Conservation (phyloP, 2,888 invertebrate genomes). For the Timandra comae region DNA sequence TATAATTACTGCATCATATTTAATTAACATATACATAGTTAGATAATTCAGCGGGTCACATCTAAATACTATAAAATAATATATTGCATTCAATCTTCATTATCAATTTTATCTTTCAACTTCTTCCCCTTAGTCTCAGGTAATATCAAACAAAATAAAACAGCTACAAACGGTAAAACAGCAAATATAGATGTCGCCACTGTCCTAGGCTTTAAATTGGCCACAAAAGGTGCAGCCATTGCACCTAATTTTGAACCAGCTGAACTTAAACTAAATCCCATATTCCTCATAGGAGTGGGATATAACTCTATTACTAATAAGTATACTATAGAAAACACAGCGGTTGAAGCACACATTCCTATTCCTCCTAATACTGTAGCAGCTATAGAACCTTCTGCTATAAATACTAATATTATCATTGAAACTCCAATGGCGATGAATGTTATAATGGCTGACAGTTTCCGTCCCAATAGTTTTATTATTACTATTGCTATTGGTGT, state of each 20-base stretch:
- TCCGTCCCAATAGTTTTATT: conserved; percentile 36
- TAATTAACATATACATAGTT: no score
- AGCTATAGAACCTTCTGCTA: conserved; percentile 28
- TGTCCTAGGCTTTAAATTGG: conserved; percentile 38
- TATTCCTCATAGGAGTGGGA: conserved; percentile 48
- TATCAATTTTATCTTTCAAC: conserved; percentile 39
- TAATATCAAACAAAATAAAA: conserved; percentile 32
- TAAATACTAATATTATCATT: conserved; percentile 33
- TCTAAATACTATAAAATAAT: not conserved
- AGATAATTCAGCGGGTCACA: no score
- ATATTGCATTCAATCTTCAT: conserved; percentile 8
- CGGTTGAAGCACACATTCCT: conserved; percentile 25
- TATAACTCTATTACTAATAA: conserved; percentile 44
- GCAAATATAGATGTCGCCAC: conserved; percentile 41
- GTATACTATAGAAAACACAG: conserved; percentile 31
- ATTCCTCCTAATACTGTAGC: conserved; percentile 29
- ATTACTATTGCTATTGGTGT: conserved; percentile 27
- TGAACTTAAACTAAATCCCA: conserved; percentile 39
- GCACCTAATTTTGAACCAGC: conserved; percentile 42
- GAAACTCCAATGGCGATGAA: conserved; percentile 23
- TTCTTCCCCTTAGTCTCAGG: conserved; percentile 49
- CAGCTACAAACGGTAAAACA: conserved; percentile 35
- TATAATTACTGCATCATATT: no score
- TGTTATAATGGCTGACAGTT: conserved; percentile 22
- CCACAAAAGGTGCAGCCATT: conserved; percentile 46